Base-by-base conservation (phyloP, 2,113 vertebrate genomes). In the Dipodomys merriami region DNA sequence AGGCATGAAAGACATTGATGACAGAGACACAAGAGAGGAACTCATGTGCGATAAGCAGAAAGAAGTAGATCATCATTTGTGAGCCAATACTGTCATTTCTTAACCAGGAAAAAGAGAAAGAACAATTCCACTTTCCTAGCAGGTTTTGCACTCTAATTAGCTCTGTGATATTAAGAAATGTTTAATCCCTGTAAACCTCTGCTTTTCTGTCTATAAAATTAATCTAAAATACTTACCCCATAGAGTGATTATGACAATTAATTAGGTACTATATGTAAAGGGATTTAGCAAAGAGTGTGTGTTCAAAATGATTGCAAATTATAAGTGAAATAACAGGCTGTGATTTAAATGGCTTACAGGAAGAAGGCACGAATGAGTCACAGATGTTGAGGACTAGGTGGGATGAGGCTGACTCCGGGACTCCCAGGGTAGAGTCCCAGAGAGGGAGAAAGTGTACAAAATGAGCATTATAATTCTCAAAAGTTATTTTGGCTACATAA, bases 101-200 rank as follows among this genome's bases (percentile, higher is more conserved):
- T 57, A 35, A 16, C 80, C 7, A 88, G 67, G 53, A 90, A 73
- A 46, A 20, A 76, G 78, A 86, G 44, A 81, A 29, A 80, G 27
- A 46, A 35, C 13, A 90, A 71, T 81, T 10, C n/a, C 62, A 39
- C 73, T 88, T 91, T 62, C 67, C 82, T 85, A 46, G 64, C 65
- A 93, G 39, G 35, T 90, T 82, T 88, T 33, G 71, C 49, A 77
- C 19, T 82, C 82, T 22, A 90, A 5, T 91, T 69, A 93, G 33
- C 60, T 76, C 23, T 65, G 60, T 90, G 85, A 93, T 39, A 62
- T 84, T 62, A 82, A 67, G 73, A 93, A 84, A 82, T 6, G 53
- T 89, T 83, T 76, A 46, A 86, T 95, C 72, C n/a, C 53, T 79
- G 1, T 74, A 79, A 94, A 46, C 65, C 65, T 85, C 86, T 95